Base-by-base conservation (phyloP, 1,140 invertebrate genomes). In the Sipha flava region DNA sequence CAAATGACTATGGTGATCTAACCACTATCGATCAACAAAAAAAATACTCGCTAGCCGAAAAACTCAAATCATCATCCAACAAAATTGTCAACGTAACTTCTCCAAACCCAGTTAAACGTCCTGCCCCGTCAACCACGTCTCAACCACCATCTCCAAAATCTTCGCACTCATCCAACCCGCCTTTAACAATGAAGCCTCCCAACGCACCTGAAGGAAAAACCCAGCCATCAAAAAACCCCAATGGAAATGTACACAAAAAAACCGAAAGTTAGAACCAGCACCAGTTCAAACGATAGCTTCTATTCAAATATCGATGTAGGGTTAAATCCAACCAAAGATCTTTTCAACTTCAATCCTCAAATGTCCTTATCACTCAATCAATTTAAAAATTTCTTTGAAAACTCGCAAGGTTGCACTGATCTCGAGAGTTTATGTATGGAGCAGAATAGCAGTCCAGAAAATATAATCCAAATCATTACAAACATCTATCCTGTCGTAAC, bases 341-440 rank as follows among this genome's bases (percentile, higher is more conserved):
- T 52, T 3, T n/a, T 6, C 3, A 34, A 64, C n/a, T 40, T 34
- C 16, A 66, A 66, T 37, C 34, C 34, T 66, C 34, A 66, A 66
- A 21, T 66, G n/a, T 66, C 34, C n/a, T 66, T 66, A 66, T 66
- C 62, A 6, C 34, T 68, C 12, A 68, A 68, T 7, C 62, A 66
- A 23, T 66, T 66, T 37, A 66, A 66, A 64, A 14, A 64, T 64
- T 64, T 64, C 21, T 64, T 66, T 21, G 64, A 66, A 66, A 66
- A 43, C n/a, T 21, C 34, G 2, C 34, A 66, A 66, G 64, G 37
- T 23, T 40, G 37, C 34, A 23, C n/a, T 43, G 37, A 66, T 21
- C 59, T 64, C 2, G 64, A 40, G 6, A 43, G 14, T 66, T 66
- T 66, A 66, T 43, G 64, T 66, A 40, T 23, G 6, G 37, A 66